phyloP scores from a whole-genome alignment of 2,888 invertebrate genomes.

The Melipona bicolor region DNA sequence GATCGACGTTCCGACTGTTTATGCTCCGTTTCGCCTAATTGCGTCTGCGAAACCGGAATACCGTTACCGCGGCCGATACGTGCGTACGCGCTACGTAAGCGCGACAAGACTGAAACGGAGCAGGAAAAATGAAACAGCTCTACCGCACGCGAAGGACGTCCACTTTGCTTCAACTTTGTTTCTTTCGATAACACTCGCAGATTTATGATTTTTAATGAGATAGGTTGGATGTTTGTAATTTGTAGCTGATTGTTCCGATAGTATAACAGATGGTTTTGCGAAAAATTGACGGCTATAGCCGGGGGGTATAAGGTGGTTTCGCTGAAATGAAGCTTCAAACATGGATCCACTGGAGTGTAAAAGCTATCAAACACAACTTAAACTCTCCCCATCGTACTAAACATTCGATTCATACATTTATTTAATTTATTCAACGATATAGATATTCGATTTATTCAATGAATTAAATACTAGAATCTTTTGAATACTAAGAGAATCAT shows the following conservation, averaged over 20 bases:
- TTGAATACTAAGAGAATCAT: too few species aligned
- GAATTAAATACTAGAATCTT: too few species aligned
- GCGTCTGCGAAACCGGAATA: slow-evolving; percentile 59
- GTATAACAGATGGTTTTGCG: background rate
- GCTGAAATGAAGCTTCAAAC: background rate
- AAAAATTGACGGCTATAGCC: background rate
- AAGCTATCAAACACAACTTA: background rate
- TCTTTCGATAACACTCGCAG: background rate
- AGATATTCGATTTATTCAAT: too few species aligned
- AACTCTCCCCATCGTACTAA: too few species aligned
- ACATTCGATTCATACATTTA: too few species aligned
- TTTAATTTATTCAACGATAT: too few species aligned
- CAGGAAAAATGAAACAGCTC: slow-evolving; percentile 21
- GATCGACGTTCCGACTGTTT: slow-evolving; percentile 48
- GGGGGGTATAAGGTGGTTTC: background rate
- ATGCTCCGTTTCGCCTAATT: slow-evolving; percentile 66
- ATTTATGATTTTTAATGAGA: background rate
- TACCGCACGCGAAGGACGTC: slow-evolving; percentile 50
- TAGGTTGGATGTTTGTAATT: background rate
- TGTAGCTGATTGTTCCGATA: background rate
- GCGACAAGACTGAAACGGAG: background rate
- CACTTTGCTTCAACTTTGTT: slow-evolving; percentile 10
- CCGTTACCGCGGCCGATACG: slow-evolving; percentile 49
- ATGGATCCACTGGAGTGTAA: background rate
- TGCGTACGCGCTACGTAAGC: background rate